phyloP scores from a whole-genome alignment of 30 jellyfish, hydroid and myxozoan species.

The Hydractinia symbiolongicarpus region DNA sequence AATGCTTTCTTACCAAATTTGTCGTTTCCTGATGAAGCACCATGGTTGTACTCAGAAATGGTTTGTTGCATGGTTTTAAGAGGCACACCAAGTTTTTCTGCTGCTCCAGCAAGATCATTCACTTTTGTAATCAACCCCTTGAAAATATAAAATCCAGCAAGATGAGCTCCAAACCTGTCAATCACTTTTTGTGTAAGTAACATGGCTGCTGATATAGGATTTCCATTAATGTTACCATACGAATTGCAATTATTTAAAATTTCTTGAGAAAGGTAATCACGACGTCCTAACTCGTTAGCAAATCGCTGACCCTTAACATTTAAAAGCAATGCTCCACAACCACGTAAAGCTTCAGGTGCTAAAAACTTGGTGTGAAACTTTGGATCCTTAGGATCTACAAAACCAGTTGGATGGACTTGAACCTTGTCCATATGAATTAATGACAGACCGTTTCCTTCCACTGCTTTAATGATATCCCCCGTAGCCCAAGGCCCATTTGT shows the following conservation, averaged over 20 bases:
- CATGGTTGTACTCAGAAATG: background rate
- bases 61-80: background rate
- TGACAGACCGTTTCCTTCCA: slow-evolving; percentile 1
- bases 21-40: slow-evolving; percentile 1
- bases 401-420: slow-evolving; percentile 16
- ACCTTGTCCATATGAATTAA: slow-evolving; percentile 5
- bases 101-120: background rate
- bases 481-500: slow-evolving; percentile 20
- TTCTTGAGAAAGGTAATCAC: background rate
- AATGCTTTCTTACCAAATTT: slow-evolving; percentile 13
- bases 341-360: slow-evolving; percentile 13
- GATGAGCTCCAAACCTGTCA: slow-evolving; percentile 12
- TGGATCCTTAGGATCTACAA: slow-evolving; percentile 7
- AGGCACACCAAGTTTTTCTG: background rate
- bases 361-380: slow-evolving; percentile 7
- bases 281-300: slow-evolving; percentile 10
- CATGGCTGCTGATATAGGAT: background rate
- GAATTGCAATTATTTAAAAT: background rate
- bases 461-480: background rate
- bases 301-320: slow-evolving; percentile 6
- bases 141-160: slow-evolving; percentile 10
- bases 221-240: background rate
- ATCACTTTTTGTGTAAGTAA: slow-evolving; percentile 14
- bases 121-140: slow-evolving; percentile 1
- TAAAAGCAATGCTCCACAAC: slow-evolving; percentile 10